Evolutionary conservation across 1,140 invertebrate species (phyloP).

Genomic region (Drosophila azteca): DNA sequence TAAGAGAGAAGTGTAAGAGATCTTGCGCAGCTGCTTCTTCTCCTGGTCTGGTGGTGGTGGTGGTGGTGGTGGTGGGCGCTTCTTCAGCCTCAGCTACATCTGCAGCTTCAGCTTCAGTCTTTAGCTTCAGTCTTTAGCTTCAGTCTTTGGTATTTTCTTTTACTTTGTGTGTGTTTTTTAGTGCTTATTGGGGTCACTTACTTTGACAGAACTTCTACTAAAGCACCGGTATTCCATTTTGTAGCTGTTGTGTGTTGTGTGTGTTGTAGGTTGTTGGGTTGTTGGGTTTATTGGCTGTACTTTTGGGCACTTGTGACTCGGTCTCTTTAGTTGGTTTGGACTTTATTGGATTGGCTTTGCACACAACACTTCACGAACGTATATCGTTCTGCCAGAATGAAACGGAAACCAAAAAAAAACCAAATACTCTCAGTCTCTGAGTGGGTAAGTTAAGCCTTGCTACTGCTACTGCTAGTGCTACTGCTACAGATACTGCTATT

Average conservation of each 20-base stretch:
- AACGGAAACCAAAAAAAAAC: no score
- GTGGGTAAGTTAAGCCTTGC: no score
- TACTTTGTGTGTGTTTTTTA: slow-evolving; percentile 37
- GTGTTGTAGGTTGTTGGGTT: slow-evolving; percentile 27
- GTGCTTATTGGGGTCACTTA: slow-evolving; percentile 83
- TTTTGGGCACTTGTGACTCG: slow-evolving; percentile 45
- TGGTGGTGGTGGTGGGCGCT: neutral
- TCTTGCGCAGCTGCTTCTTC: slow-evolving; percentile 55
- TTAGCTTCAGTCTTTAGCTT: slow-evolving; percentile 16
- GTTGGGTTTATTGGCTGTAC: slow-evolving; percentile 65
- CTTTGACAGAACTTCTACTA: slow-evolving; percentile 83
- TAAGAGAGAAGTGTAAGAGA: slow-evolving; percentile 47
- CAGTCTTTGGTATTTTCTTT: slow-evolving; percentile 20
- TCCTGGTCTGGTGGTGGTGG: slow-evolving; percentile 23
- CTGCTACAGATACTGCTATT: no score
- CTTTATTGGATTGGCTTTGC: slow-evolving; percentile 34
- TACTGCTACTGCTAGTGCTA: slow-evolving; percentile 3
- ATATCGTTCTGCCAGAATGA: neutral
- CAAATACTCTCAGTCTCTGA: no score
- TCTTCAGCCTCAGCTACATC: no score
- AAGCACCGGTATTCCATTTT: slow-evolving; percentile 84
- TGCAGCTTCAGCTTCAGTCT: slow-evolving; percentile 9
- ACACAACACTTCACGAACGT: slow-evolving; percentile 44
- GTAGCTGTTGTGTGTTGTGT: slow-evolving; percentile 46
- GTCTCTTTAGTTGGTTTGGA: slow-evolving; percentile 7